These are phyloP conservation scores for Corythaixoides concolor DNA, from an alignment of 2,113 vertebrate species.

Conservation along the genomic window DNA sequence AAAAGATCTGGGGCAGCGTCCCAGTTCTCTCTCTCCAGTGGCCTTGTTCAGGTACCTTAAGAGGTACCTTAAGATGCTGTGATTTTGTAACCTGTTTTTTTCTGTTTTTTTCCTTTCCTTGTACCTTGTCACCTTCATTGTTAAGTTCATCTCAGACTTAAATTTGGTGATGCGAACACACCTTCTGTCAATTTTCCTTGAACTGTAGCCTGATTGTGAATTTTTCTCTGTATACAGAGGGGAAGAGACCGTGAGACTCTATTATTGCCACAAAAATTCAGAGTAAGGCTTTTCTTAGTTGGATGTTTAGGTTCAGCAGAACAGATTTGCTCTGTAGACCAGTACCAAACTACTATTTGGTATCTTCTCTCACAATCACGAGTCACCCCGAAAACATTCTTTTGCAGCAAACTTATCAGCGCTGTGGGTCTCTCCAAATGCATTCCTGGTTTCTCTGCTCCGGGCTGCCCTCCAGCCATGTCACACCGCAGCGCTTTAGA, in stretches of 20 bases:
- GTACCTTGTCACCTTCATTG: not conserved
- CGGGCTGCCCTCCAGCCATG: not conserved
- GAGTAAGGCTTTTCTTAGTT: not conserved
- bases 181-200: not conserved
- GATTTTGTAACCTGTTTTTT: not conserved
- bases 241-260: not conserved
- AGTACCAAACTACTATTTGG: rapidly evolving
- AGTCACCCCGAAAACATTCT: not conserved
- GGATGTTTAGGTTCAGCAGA: not conserved
- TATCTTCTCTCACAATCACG: not conserved
- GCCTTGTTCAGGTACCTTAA: not conserved
- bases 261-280: not conserved
- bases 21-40: not conserved
- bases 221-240: not conserved
- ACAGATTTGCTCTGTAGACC: not conserved
- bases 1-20: not conserved
- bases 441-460: not conserved
- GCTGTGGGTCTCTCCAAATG: not conserved
- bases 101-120: not conserved
- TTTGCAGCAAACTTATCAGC: not conserved
- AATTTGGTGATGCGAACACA: too few species aligned
- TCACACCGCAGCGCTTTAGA: not conserved
- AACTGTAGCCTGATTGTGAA: not conserved
- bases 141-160: not conserved
- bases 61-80: not conserved